phyloP scores from a whole-genome alignment of 2,113 vertebrate species.

The Heterocephalus glaber region DNA sequence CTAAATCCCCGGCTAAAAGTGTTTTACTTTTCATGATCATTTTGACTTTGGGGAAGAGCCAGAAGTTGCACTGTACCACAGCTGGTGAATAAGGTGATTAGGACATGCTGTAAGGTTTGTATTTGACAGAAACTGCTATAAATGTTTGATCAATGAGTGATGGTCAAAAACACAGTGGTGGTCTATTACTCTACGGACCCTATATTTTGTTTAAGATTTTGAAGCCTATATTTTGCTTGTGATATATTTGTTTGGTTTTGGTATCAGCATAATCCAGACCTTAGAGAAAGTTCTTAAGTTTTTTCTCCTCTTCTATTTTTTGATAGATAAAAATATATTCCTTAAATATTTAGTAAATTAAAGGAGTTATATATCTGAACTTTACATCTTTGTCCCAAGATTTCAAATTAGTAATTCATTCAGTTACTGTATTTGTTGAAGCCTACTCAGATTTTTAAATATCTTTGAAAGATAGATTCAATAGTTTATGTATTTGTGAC shows the following conservation, averaged over 20 bases:
- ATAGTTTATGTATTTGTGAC: too few species aligned
- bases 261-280: too few species aligned
- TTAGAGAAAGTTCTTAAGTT: not conserved
- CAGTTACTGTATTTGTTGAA: not conserved
- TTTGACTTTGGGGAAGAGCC: not conserved
- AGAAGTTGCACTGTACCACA: not conserved
- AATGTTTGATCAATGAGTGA: not conserved
- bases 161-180: not conserved
- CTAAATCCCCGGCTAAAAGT: too few species aligned
- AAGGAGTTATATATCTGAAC: not conserved
- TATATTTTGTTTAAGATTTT: too few species aligned
- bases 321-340: not conserved
- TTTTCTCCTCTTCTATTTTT: not conserved
- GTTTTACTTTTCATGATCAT: too few species aligned
- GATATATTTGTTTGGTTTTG: too few species aligned
- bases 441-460: too few species aligned
- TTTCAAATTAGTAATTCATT: not conserved
- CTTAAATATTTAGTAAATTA: not conserved
- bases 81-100: not conserved
- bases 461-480: too few species aligned
- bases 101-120: not conserved
- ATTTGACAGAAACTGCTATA: not conserved
- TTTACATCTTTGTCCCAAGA: not conserved
- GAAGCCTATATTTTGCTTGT: too few species aligned
- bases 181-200: too few species aligned